Percentiles rank a stretch among this genome's conserved stretches.
Evolutionary conservation across 2,113 vertebrate genomes (phyloP).

Genomic region (Hipposideros armiger): DNA sequence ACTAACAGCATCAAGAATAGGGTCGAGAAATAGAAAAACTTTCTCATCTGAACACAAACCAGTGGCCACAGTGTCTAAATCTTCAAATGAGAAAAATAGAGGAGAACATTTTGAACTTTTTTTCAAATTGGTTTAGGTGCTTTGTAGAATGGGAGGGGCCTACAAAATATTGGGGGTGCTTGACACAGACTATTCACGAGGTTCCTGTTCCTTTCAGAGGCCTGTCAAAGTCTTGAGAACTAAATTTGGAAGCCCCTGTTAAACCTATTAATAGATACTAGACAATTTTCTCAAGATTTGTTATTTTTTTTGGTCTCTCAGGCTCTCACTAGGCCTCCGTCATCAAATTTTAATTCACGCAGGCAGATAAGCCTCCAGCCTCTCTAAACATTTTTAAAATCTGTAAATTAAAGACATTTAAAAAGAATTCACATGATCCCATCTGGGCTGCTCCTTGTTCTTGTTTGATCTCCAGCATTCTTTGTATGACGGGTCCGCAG

Average conservation of each 20-base stretch:
- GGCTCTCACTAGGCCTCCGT: not conserved
- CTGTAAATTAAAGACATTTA: constrained; percentile 54
- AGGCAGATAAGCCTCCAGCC: not conserved
- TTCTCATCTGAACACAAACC: not conserved
- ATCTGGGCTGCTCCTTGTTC: constrained; percentile 25
- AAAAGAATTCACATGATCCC: constrained; percentile 28
- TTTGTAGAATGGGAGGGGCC: not conserved
- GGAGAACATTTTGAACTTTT: not conserved
- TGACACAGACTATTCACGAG: not conserved
- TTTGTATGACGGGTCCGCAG: constrained; percentile 43
- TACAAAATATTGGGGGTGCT: not conserved
- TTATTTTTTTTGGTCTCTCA: constrained; percentile 56
- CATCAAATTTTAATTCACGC: constrained; percentile 51
- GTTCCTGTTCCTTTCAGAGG: not conserved
- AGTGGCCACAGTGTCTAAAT: not conserved
- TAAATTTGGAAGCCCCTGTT: constrained; percentile 35
- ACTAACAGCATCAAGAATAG: not conserved
- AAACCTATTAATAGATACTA: constrained; percentile 43
- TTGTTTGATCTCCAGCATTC: constrained; percentile 51
- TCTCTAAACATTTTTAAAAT: constrained; percentile 20
- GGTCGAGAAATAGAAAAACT: not conserved
- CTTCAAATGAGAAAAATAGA: constrained; percentile 4
- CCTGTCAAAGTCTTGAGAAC: not conserved
- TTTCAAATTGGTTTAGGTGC: not conserved
- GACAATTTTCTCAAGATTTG: constrained; percentile 58